phyloP scores from a whole-genome alignment of 2,888 invertebrate species.

The Tenthredo distinguenda region DNA sequence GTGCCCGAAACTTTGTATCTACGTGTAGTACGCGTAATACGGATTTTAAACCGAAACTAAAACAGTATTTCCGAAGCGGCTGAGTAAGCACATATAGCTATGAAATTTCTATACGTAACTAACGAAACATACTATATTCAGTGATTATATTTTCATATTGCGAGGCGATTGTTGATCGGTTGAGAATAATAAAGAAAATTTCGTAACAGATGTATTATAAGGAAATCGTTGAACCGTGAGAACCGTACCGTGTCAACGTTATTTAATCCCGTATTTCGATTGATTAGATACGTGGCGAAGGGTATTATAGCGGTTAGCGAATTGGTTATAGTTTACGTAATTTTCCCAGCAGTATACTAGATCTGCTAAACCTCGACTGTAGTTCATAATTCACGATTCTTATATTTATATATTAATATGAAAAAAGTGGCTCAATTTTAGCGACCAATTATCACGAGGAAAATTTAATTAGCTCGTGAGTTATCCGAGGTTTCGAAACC shows the following conservation, averaged over 20 bases:
- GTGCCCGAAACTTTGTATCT: not conserved
- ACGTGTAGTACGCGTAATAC: not conserved
- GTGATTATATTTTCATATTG: not conserved
- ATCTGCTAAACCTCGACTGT: not conserved
- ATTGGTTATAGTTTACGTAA: slow-evolving; percentile 21
- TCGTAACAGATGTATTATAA: not conserved
- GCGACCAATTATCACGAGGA: not conserved
- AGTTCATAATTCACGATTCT: not conserved
- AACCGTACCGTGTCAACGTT: not conserved
- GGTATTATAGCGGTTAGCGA: not conserved
- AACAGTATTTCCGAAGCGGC: not conserved
- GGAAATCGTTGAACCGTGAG: not conserved
- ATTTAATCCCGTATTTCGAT: not conserved
- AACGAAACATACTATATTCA: too few species aligned
- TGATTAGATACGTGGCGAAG: not conserved
- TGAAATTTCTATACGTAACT: not conserved
- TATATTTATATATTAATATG: not conserved
- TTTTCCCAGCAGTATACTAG: not conserved
- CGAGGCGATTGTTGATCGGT: not conserved
- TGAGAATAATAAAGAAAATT: not conserved
- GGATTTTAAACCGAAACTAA: not conserved
- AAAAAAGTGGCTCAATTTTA: not conserved
- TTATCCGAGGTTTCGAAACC: not conserved
- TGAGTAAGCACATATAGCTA: too few species aligned
- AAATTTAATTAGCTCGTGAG: not conserved